Evolutionary conservation across 30 jellyfish, hydroid and myxozoan species (phyloP), one percentile per base, ranked within the genome.

Genomic region (Clytia hemisphaerica): DNA sequence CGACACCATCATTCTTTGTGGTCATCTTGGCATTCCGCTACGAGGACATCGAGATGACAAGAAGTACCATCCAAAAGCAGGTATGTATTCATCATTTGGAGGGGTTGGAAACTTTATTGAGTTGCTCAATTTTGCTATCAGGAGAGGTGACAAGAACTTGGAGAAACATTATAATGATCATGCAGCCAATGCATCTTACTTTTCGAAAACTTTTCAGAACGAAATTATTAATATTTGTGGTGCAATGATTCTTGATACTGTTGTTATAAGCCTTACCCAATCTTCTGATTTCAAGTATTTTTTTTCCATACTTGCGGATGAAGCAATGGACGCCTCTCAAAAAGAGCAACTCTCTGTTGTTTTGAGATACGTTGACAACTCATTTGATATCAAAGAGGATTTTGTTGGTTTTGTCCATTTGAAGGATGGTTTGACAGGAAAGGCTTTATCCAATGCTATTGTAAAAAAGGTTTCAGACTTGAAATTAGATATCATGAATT

Each of bases 191-290:
- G 81, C 90, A 10, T 34, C 79, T 28, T 83, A 61, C 62, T 9
- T 62, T 24, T 83, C 86, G 9, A 26, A 83, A 64, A 73, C 95
- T 26, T 77, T 75, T 12, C 95, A 83, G 64, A 83, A 73, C 50
- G 80, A 85, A 35, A 27, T 85, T 16, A 77, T 77, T 24, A 37
- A 45, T 27, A 29, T 38, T 46, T 85, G 93, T 63, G 91, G 91
- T 14, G 70, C 53, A 27, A 22, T 35, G 21, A 69, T 84, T 19
- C 37, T 18, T 24, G 76, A 50, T 16, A 48, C 19, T 27, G 22
- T 72, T 5, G 29, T 72, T 24, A 19, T 45, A 10, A 63, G 55
- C 26, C 34, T 72, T 12, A 72, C n/a, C n/a, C 63, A 65, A n/a
- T 34, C 25, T 42, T 21, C 77, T 15, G 71, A 65, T 65, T 65